Evolutionary conservation across 2,888 invertebrate species (phyloP).

Genomic region (Chloroclysta siterata): DNA sequence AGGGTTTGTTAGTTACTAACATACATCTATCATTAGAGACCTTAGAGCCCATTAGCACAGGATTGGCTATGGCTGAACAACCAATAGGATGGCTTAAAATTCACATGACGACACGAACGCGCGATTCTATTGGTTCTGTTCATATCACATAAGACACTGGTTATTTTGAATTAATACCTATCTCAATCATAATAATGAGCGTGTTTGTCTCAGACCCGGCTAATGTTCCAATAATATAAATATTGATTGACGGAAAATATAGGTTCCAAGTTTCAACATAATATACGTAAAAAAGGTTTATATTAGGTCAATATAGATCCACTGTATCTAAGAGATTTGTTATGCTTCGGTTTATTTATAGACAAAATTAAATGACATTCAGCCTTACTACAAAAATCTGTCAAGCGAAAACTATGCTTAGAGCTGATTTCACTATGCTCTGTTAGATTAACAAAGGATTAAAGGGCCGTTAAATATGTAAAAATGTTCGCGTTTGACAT

Average conservation of each 20-base stretch:
- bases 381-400: too few relatives aligned
- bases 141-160: not conserved
- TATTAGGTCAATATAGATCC: not conserved
- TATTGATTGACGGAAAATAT: too few relatives aligned
- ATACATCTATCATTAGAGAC: too few relatives aligned
- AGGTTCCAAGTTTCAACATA: too few relatives aligned
- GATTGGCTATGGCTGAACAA: not conserved
- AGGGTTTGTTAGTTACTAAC: too few relatives aligned
- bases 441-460: too few relatives aligned
- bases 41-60: too few relatives aligned
- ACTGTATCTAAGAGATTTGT: not conserved
- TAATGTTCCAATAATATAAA: conserved; percentile 1
- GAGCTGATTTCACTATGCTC: too few relatives aligned
- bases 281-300: too few relatives aligned
- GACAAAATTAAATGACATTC: not conserved
- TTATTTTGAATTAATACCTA: conserved; percentile 2
- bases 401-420: too few relatives aligned
- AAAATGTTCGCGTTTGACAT: too few relatives aligned
- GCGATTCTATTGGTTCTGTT: conserved; percentile 9
- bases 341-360: not conserved
- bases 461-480: too few relatives aligned
- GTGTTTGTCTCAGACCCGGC: not conserved
- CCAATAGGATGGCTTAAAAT: conserved; percentile 4
- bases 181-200: not conserved
- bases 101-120: conserved; percentile 1